These are phyloP conservation scores for Misgurnus anguillicaudatus DNA, from an alignment of 2,113 vertebrate genomes.

Conservation along the genomic window DNA sequence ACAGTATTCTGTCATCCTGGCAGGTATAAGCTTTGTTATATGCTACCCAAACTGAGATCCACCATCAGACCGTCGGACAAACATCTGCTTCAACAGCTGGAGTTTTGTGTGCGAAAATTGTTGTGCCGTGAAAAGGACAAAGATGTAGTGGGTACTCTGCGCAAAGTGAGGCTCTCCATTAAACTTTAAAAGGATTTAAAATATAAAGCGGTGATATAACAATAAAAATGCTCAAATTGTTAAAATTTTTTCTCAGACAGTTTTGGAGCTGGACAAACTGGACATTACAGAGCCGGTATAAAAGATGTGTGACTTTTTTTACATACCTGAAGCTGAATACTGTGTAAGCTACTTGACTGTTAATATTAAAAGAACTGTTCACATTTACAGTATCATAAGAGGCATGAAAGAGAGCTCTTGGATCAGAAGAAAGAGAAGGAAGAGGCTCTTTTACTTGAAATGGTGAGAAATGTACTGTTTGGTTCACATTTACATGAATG, in stretches of 20 bases:
- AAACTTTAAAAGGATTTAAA: not conserved
- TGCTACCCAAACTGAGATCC: conserved; percentile 89
- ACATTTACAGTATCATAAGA: conserved; percentile 83
- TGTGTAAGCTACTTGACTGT: not conserved
- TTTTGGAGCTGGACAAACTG: conserved; percentile 92
- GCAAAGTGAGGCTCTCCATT: conserved; percentile 76
- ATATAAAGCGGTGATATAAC: not conserved
- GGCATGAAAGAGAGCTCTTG: conserved; percentile 83
- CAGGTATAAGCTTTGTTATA: conserved; percentile 83
- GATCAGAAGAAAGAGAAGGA: conserved; percentile 92
- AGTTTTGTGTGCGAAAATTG: conserved; percentile 89
- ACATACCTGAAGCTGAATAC: not conserved
- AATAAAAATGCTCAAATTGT: not conserved
- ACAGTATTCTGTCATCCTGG: not conserved
- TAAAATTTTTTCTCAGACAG: conserved; percentile 73
- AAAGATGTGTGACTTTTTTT: conserved; percentile 26
- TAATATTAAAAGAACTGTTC: conserved; percentile 7
- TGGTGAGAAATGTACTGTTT: conserved; percentile 73
- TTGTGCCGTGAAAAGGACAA: conserved; percentile 94
- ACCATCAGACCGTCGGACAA: conserved; percentile 88
- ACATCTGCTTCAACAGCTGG: conserved; percentile 89
- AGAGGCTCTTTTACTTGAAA: conserved; percentile 88
- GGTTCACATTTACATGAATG: no score
- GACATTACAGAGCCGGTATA: conserved; percentile 80
- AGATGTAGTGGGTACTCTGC: conserved; percentile 87